These are phyloP conservation scores for Eriosoma lanigerum DNA, from an alignment of 1,140 invertebrate genomes.

Conservation along the genomic window DNA sequence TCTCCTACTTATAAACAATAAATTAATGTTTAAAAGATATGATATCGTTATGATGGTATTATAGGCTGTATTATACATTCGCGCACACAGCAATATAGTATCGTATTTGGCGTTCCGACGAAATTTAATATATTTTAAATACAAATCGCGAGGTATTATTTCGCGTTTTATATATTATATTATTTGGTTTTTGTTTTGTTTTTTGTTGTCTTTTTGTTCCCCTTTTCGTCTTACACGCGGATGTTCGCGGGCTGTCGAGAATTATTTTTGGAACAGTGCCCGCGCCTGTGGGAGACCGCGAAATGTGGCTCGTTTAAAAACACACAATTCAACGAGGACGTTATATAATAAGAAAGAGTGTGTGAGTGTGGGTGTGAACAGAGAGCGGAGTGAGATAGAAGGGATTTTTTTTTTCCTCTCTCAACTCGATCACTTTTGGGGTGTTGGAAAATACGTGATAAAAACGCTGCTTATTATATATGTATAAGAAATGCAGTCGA, in stretches of 20 bases:
- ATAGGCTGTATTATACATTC: no score
- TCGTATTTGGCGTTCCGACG: no score
- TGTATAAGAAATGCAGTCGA: conserved; percentile 12
- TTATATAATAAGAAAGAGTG: conserved; percentile 23
- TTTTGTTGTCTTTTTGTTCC: conserved; percentile 5
- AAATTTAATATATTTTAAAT: neutral
- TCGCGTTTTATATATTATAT: neutral
- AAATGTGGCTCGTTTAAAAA: conserved; percentile 16
- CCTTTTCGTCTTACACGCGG: neutral
- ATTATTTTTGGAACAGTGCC: conserved; percentile 27
- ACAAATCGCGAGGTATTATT: neutral
- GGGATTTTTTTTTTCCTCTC: neutral
- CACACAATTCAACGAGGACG: conserved; percentile 26
- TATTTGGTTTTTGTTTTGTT: neutral
- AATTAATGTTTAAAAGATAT: no score
- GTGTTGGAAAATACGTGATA: conserved; percentile 5
- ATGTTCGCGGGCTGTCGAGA: conserved; percentile 18
- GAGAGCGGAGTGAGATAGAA: neutral
- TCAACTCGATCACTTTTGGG: neutral
- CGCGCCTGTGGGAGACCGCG: neutral
- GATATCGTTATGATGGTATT: no score
- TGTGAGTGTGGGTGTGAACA: neutral
- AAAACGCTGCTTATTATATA: conserved; percentile 12
- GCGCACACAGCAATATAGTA: no score
- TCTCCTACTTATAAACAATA: no score